These are phyloP conservation scores for Paracentrotus lividus DNA, from an alignment of 53 echinoderm and acorn worm genomes.

Conservation along the genomic window DNA sequence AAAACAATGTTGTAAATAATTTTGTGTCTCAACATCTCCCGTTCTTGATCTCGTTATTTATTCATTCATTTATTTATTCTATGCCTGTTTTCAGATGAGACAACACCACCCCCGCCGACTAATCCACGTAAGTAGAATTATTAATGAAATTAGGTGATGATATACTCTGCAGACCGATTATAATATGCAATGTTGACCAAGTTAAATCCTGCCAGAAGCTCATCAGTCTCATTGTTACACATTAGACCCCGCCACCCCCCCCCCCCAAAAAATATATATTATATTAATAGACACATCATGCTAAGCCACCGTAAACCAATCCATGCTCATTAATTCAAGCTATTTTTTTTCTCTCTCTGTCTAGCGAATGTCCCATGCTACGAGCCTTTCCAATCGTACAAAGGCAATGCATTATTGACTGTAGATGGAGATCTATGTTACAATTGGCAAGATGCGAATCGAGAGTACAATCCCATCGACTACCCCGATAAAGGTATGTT, in stretches of 20 bases:
- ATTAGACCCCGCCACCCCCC: too few relatives aligned
- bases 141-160: not conserved
- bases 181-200: not conserved
- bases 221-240: too few relatives aligned
- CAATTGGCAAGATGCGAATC: conserved; percentile 70
- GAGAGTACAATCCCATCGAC: conserved; percentile 65
- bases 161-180: too few relatives aligned
- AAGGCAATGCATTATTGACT: conserved; percentile 70
- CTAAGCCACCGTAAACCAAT: not conserved
- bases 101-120: conserved; percentile 70
- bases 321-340: not conserved
- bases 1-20: too few relatives aligned
- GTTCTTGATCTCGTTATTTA: not conserved
- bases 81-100: conserved; percentile 6
- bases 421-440: conserved; percentile 73
- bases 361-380: conserved; percentile 74
- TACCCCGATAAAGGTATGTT: conserved; percentile 65
- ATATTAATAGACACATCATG: too few relatives aligned
- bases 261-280: too few relatives aligned
- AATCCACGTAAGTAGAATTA: conserved; percentile 77
- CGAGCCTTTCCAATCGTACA: conserved; percentile 63
- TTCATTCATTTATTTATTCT: not conserved
- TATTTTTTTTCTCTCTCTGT: not conserved
- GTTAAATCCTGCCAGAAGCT: not conserved
- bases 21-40: too few relatives aligned